phyloP scores from a whole-genome alignment of 2,888 invertebrate genomes.

The Dorcus parallelipipedus region DNA sequence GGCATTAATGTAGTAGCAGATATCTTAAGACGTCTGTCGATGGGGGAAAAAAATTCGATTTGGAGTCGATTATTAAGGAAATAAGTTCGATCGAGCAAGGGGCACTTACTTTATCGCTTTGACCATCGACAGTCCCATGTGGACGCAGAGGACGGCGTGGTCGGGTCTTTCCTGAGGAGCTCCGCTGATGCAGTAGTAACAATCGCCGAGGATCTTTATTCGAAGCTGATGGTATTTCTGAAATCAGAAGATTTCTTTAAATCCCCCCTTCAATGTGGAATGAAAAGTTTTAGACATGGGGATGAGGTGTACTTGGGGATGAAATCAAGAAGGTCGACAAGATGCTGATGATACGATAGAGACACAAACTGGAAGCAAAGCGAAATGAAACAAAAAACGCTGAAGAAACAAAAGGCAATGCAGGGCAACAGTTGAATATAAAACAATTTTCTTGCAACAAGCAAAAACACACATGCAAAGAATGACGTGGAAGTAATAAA shows the following conservation, averaged over 20 bases:
- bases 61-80: not conserved
- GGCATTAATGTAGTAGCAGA: not conserved
- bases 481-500: too few relatives aligned
- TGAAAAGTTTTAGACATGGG: slow-evolving; percentile 12
- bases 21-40: not conserved
- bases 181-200: slow-evolving; percentile 97
- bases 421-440: too few relatives aligned
- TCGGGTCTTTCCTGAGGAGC: slow-evolving; percentile 87
- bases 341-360: too few relatives aligned
- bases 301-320: too few relatives aligned
- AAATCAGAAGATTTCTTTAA: slow-evolving; percentile 28
- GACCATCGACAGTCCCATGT: slow-evolving; percentile 96
- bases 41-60: not conserved
- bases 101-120: slow-evolving; percentile 87
- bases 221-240: slow-evolving; percentile 92
- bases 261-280: not conserved
- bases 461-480: too few relatives aligned
- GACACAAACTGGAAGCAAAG: too few relatives aligned
- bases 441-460: too few relatives aligned
- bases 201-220: slow-evolving; percentile 95
- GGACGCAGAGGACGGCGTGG: slow-evolving; percentile 89
- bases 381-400: too few relatives aligned
- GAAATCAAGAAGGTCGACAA: too few relatives aligned
- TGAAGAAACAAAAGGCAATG: too few relatives aligned
- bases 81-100: not conserved